These are phyloP conservation scores for Aplocera efformata DNA, from an alignment of 2,888 invertebrate genomes.

Conservation along the genomic window DNA sequence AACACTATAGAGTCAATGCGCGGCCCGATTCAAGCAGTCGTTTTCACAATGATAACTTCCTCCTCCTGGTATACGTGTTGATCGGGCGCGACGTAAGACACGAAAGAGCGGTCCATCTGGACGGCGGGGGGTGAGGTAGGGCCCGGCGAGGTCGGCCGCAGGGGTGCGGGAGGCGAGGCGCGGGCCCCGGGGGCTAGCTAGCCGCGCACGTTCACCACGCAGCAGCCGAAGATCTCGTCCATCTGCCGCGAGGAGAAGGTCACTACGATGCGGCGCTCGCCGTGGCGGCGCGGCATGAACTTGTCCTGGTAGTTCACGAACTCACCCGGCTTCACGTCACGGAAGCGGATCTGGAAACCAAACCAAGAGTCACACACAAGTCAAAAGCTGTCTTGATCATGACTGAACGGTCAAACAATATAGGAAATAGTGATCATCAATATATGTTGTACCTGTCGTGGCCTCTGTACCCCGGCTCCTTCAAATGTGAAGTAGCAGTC, in stretches of 20 bases:
- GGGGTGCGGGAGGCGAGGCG: conserved; percentile 64
- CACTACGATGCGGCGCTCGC: conserved; percentile 82
- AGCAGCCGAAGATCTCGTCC: conserved; percentile 82
- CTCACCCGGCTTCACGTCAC: conserved; percentile 83
- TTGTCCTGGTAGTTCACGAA: conserved; percentile 81
- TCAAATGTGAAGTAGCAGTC: conserved; percentile 85
- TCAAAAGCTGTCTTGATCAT: too few species aligned
- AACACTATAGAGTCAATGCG: conserved; percentile 26
- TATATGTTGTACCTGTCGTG: conserved; percentile 67
- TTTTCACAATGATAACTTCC: conserved; percentile 65
- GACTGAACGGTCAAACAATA: too few species aligned
- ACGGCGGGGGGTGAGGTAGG: conserved; percentile 55
- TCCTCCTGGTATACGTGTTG: conserved; percentile 65
- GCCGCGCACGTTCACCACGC: conserved; percentile 76
- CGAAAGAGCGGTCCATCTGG: conserved; percentile 61
- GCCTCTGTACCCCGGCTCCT: conserved; percentile 84
- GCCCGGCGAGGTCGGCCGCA: conserved; percentile 62
- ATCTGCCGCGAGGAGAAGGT: conserved; percentile 84
- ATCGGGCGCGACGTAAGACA: conserved; percentile 59
- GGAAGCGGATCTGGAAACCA: conserved; percentile 66
- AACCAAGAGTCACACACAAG: conserved; percentile 1
- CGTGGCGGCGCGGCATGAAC: conserved; percentile 79
- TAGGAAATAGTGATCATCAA: too few species aligned
- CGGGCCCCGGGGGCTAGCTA: conserved; percentile 72
- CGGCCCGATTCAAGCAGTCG: conserved; percentile 36